Evolutionary conservation across 2,888 invertebrate genomes (phyloP).

Genomic region (Drosophila vallismaia): DNA sequence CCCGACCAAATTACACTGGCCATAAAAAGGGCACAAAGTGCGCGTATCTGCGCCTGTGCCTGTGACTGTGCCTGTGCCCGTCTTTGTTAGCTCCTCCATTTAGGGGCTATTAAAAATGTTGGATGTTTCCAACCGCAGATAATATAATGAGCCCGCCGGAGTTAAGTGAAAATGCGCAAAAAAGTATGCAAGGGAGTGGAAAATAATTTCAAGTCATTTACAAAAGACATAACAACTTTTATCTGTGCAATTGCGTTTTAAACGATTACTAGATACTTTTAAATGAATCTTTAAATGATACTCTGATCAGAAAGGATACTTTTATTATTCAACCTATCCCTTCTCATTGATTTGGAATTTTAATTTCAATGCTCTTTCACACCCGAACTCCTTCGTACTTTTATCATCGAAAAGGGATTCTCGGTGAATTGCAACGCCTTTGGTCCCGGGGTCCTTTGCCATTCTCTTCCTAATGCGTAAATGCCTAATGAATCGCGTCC

Average conservation of each 20-base stretch:
- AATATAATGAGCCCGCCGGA: slow-evolving; percentile 23
- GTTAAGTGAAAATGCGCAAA: slow-evolving; percentile 21
- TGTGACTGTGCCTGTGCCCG: not conserved
- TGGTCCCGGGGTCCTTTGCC: slow-evolving; percentile 11
- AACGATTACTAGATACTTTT: too few species aligned
- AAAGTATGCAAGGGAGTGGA: not conserved
- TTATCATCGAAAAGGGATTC: slow-evolving; percentile 6
- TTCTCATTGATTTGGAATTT: not conserved
- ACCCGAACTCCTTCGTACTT: not conserved
- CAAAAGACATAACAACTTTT: not conserved
- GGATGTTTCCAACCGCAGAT: slow-evolving; percentile 25
- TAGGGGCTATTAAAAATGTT: slow-evolving; percentile 33
- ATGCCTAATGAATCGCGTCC: slow-evolving; percentile 74
- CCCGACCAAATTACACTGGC: slow-evolving; percentile 52
- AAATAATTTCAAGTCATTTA: not conserved
- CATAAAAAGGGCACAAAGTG: slow-evolving; percentile 35
- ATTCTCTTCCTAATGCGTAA: slow-evolving; percentile 27
- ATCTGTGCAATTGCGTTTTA: not conserved
- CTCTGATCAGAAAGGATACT: too few species aligned
- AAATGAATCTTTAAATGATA: too few species aligned
- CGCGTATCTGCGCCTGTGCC: slow-evolving; percentile 13
- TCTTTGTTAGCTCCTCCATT: slow-evolving; percentile 22
- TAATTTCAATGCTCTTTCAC: not conserved
- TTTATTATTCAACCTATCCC: not conserved
- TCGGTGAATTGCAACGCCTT: slow-evolving; percentile 6